Conservation (phyloP, 2,797 vertebrate genomes). For the Acanthornis magna region DNA sequence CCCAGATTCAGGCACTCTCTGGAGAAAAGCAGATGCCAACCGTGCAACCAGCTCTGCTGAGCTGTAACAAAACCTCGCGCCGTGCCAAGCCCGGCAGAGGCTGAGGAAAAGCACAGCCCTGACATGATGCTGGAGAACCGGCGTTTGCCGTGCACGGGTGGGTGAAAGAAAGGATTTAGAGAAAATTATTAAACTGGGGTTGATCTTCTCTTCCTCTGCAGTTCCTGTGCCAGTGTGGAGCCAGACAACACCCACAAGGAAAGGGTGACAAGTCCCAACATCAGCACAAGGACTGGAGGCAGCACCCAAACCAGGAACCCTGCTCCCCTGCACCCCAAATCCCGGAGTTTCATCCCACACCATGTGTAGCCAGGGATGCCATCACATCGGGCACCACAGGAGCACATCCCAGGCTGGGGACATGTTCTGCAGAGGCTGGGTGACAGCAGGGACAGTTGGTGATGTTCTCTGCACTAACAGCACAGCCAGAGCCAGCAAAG, state of each 20-base stretch:
- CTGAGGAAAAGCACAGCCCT: background rate
- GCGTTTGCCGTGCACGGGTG: background rate
- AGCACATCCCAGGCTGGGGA: background rate
- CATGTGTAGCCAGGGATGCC: background rate
- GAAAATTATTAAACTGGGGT: background rate
- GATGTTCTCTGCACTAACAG: background rate
- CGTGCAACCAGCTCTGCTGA: conserved; percentile 41
- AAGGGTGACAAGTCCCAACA: background rate
- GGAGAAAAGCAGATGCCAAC: conserved; percentile 63
- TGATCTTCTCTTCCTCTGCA: background rate
- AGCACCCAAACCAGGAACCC: background rate
- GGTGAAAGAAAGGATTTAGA: background rate
- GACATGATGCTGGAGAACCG: background rate
- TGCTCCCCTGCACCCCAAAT: background rate
- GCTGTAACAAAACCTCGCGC: conserved; percentile 35
- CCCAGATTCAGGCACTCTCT: conserved; percentile 67
- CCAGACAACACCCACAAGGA: background rate
- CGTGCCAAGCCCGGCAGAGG: background rate
- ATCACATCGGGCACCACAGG: background rate
- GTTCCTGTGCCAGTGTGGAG: background rate
- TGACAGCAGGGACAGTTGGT: background rate
- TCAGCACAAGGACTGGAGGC: background rate
- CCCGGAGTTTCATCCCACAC: background rate
- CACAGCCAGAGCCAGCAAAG: background rate
- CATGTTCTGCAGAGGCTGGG: background rate